A percentile compares a stretch with the other conserved stretches of the same genome.
Evolutionary conservation across 2,888 invertebrate species (phyloP).

Genomic region (Molanna angustata): DNA sequence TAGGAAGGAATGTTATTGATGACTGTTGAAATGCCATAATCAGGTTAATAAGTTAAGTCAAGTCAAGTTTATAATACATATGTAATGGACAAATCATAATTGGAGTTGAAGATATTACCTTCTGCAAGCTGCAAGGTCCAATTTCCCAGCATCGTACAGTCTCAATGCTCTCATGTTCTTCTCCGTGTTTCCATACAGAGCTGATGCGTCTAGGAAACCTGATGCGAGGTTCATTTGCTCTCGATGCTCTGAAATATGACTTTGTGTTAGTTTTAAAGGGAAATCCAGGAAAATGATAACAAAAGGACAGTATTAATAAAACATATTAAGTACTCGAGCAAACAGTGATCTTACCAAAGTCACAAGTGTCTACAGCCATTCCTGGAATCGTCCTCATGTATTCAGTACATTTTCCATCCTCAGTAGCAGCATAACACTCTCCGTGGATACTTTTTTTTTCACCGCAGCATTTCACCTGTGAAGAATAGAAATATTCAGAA

Average conservation of each 20-base stretch:
- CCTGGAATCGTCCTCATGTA: constrained; percentile 71
- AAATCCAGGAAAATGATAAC: no score
- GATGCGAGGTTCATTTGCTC: constrained; percentile 86
- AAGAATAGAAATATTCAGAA: no score
- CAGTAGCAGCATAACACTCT: constrained; percentile 53
- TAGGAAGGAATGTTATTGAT: no score
- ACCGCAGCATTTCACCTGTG: constrained; percentile 50
- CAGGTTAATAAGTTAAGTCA: no score
- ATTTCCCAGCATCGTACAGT: constrained; percentile 68
- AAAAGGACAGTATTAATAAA: no score
- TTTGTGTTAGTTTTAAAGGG: no score
- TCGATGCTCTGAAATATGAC: constrained; percentile 59
- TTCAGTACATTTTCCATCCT: constrained; percentile 54
- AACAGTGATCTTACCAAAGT: constrained; percentile 65
- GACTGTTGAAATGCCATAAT: no score
- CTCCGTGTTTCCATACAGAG: constrained; percentile 75
- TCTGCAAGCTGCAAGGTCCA: constrained; percentile 64
- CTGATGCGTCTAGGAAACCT: constrained; percentile 79
- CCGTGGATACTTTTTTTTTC: constrained; percentile 42
- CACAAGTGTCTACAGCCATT: constrained; percentile 59
- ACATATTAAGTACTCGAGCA: no score
- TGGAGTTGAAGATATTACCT: constrained; percentile 54
- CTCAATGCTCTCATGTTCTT: constrained; percentile 67
- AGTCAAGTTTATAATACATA: no score
- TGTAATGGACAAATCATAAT: no score